Percentiles rank a stretch among this genome's conserved stretches.
These are phyloP conservation scores for Caenorhabditis sp. DNA, from an alignment of 2,888 invertebrate genomes.

Conservation along the genomic window DNA sequence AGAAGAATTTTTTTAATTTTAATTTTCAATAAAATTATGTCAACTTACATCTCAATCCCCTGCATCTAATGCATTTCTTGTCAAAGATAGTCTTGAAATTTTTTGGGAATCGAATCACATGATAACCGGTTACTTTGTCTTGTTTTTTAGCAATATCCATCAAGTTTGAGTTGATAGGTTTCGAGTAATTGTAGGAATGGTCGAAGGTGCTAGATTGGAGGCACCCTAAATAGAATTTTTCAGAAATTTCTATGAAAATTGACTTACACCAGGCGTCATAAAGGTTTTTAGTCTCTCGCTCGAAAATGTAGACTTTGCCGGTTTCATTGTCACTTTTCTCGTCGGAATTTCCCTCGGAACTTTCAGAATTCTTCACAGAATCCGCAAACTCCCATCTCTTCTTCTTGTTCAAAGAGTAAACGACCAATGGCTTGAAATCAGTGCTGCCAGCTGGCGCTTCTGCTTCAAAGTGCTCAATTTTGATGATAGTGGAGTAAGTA, in stretches of 20 bases:
- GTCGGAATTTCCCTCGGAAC: no score
- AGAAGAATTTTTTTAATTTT: no score
- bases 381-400: background rate
- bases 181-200: background rate
- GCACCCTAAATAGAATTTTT: background rate
- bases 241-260: background rate
- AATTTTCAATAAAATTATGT: no score
- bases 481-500: conserved; percentile 3
- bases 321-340: no score
- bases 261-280: background rate
- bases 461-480: conserved; percentile 1
- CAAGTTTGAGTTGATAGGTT: background rate
- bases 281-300: background rate
- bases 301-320: background rate
- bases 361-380: no score
- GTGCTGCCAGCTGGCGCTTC: background rate
- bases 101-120: background rate
- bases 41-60: conserved; percentile 10
- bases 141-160: background rate
- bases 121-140: background rate
- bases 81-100: conserved; percentile 1
- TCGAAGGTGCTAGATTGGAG: background rate
- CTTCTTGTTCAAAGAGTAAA: conserved; percentile 8
- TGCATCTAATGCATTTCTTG: background rate
- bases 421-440: background rate